Percentiles rank a stretch among this genome's conserved stretches.
Conservation (phyloP, 2,113 vertebrate genomes). For the Petroica traversi region DNA sequence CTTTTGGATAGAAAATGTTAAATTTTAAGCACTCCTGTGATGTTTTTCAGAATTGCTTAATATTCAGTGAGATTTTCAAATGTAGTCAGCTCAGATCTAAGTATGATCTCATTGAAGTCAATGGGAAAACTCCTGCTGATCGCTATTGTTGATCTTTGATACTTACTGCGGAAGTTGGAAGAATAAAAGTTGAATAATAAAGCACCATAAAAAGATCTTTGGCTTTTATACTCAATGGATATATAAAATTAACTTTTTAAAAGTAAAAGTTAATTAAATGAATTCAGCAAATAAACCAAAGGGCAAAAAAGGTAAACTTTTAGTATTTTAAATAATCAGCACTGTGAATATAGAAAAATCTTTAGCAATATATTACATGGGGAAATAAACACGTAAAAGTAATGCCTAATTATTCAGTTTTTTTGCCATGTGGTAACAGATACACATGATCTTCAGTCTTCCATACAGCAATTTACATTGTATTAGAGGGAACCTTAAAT, state of each 20-base stretch:
- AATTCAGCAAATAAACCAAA: not conserved
- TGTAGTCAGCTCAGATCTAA: not conserved
- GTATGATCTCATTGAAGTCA: not conserved
- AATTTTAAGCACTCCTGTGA: not conserved
- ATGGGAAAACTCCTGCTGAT: not conserved
- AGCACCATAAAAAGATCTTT: not conserved
- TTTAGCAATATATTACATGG: not conserved
- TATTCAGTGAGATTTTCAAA: not conserved
- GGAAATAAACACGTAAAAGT: not conserved
- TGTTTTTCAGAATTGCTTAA: not conserved
- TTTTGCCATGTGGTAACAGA: not conserved
- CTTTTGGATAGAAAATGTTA: not conserved
- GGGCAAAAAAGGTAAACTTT: not conserved
- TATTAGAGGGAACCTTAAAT: not conserved
- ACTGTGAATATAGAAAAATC: not conserved
- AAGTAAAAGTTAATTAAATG: not conserved
- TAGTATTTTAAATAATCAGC: not conserved
- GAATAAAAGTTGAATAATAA: not conserved
- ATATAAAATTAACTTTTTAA: not conserved
- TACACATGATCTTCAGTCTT: not conserved
- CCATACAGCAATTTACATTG: not conserved
- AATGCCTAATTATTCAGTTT: not conserved
- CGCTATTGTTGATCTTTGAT: not conserved
- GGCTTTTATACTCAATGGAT: not conserved
- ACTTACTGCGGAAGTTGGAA: not conserved